Base-by-base conservation (phyloP, 2,888 invertebrate species). In the Drosophila histrio region DNA sequence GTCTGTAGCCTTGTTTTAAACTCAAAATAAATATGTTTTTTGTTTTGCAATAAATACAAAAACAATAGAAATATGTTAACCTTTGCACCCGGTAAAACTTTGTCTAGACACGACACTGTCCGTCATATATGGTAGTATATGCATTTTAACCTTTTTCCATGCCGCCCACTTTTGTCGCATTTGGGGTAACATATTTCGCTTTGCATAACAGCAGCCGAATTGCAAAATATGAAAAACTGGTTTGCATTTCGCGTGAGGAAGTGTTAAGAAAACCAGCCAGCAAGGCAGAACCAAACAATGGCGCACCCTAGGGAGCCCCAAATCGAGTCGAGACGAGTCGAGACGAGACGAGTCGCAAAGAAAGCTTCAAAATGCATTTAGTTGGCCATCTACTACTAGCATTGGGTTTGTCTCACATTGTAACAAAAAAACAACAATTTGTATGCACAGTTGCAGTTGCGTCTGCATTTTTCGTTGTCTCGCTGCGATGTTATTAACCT, bases 401-500 rank as follows among this genome's bases (percentile, higher is more conserved):
- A 38, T 41, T 70, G 53, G 26, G 30, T 22, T 38, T 44, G 60
- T 61, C 64, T 58, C 64, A 57, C 75, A 76, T 71, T 57, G 4
- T 13, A 32, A 32, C n/a, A 13, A n/a, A 1, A 9, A 5, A 47
- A 72, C 44, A 54, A 60, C 52, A 66, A 66, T 76, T 75, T 76
- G 72, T 72, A 66, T 77, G 72, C 72, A 66, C 72, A 60, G 72
- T 76, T 77, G 77, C 74, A 71, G 62, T 72, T 58, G 66, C 47
- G 62, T 61, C 63, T 74, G 74, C 63, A 53, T 62, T 58, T 56
- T 56, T 58, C 9, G 21, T 36, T 53, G 54, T 39, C 41, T 52
- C 30, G 34, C 38, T 34, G 56, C 46, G 57, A 77, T 78, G 77
- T 77, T 77, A 77, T 78, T 77, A 78, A 78, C 77, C 77, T 77